Percentiles rank a stretch among this genome's conserved stretches.
phyloP scores from a whole-genome alignment of 2,113 vertebrate species.

The Panurus biarmicus region DNA sequence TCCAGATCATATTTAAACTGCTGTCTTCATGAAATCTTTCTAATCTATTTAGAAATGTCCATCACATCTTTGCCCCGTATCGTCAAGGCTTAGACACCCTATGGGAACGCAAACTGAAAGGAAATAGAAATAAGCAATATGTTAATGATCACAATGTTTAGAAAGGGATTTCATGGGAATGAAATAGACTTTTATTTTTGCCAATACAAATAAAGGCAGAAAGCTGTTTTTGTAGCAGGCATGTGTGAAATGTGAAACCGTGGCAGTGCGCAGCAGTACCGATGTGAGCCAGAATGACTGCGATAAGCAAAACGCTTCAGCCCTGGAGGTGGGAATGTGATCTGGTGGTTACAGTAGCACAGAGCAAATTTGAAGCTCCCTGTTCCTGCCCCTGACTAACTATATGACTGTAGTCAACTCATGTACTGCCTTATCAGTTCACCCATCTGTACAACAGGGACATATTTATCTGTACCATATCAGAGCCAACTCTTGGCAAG shows the following conservation, averaged over 20 bases:
- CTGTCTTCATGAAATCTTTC: background rate
- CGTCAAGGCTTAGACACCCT: background rate
- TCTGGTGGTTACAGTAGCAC: background rate
- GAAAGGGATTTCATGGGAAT: conserved; percentile 1
- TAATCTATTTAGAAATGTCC: background rate
- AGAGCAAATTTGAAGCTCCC: background rate
- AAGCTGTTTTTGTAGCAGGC: background rate
- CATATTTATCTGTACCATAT: background rate
- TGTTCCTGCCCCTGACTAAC: background rate
- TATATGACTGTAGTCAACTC: background rate
- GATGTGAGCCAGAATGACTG: background rate
- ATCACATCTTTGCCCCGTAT: background rate
- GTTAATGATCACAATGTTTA: background rate
- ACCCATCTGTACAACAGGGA: background rate
- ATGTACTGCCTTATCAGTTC: background rate
- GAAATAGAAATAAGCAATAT: background rate
- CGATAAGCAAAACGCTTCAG: background rate
- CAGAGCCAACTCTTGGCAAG: background rate
- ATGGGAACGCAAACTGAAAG: background rate
- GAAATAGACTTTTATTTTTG: background rate
- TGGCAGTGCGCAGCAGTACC: background rate
- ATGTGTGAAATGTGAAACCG: conserved; percentile 1
- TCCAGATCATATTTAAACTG: background rate
- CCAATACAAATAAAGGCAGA: conserved; percentile 25
- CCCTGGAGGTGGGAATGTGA: background rate